A percentile compares a stretch with the other conserved stretches of the same genome.
These are phyloP conservation scores for Furcula furcula DNA, from an alignment of 2,888 invertebrate species.

Conservation along the genomic window DNA sequence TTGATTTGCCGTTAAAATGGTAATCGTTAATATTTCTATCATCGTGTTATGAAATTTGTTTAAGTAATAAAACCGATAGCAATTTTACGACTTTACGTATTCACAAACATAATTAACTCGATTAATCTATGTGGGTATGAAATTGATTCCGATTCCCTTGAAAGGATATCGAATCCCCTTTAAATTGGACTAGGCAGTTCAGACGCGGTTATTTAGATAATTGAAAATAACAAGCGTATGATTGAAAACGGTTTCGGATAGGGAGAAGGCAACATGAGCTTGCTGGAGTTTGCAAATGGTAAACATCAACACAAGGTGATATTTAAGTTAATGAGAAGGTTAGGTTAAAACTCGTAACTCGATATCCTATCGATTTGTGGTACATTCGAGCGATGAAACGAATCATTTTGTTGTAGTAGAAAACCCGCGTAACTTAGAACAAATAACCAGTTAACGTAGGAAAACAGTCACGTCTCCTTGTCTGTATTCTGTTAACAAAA, in stretches of 20 bases:
- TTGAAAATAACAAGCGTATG: constrained; percentile 27
- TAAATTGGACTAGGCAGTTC: constrained; percentile 34
- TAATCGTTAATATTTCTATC: constrained; percentile 22
- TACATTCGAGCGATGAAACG: neutral
- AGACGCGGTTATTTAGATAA: constrained; percentile 29
- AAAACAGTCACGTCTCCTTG: no score
- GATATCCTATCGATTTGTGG: neutral
- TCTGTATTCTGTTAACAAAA: no score
- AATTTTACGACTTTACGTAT: constrained; percentile 28
- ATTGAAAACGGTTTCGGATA: constrained; percentile 20
- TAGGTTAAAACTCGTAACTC: neutral
- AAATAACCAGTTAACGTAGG: no score
- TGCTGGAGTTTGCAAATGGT: neutral
- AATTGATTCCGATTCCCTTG: constrained; percentile 40
- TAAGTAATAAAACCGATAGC: constrained; percentile 26
- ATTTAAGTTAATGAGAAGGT: neutral
- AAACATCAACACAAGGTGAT: no score
- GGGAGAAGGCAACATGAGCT: constrained; percentile 7
- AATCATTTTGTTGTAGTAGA: neutral
- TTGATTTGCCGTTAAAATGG: constrained; percentile 10
- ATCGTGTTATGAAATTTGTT: constrained; percentile 27
- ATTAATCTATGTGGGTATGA: constrained; percentile 40
- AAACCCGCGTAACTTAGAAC: no score
- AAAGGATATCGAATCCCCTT: constrained; percentile 22
- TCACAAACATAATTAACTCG: constrained; percentile 33